Percentiles rank a stretch among this genome's conserved stretches.
Evolutionary conservation across 2,797 vertebrate genomes (phyloP).

Genomic region (Decapterus maruadsi): DNA sequence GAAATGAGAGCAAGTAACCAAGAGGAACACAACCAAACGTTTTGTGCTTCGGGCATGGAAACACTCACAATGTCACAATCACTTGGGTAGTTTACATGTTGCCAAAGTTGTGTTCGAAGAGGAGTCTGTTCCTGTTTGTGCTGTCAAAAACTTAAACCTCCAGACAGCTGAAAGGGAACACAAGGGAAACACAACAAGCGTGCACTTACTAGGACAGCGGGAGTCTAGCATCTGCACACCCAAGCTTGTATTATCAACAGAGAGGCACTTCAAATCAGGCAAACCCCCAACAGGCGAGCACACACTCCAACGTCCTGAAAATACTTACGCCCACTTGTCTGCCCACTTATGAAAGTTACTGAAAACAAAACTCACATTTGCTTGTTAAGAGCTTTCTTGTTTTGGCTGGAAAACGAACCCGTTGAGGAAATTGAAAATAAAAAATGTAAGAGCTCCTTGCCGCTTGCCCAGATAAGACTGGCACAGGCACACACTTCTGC

Average conservation of each 20-base stretch:
- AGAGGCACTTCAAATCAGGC: conserved; percentile 62
- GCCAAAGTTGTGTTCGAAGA: conserved; percentile 17
- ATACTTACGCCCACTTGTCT: conserved; percentile 67
- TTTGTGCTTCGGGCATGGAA: conserved; percentile 23
- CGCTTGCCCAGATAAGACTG: conserved; percentile 71
- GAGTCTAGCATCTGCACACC: conserved; percentile 44
- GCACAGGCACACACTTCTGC: conserved; percentile 66
- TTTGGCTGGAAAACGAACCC: conserved; percentile 69
- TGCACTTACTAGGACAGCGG: conserved; percentile 22
- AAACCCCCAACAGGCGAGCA: conserved; percentile 64
- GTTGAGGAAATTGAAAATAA: conserved; percentile 72
- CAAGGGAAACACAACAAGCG: conserved; percentile 28
- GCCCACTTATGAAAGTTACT: conserved; percentile 66
- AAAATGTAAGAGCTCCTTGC: conserved; percentile 64
- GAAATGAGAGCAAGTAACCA: conserved; percentile 26
- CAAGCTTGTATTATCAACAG: conserved; percentile 54
- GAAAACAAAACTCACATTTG: conserved; percentile 70
- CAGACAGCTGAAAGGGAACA: conserved; percentile 18
- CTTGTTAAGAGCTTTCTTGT: conserved; percentile 75
- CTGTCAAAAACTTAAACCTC: conserved; percentile 28
- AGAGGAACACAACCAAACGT: conserved; percentile 16
- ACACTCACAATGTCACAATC: conserved; percentile 9
- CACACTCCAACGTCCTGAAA: conserved; percentile 72
- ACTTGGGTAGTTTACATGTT: conserved; percentile 21
- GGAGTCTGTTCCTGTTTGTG: conserved; percentile 16